Base-by-base conservation (phyloP, 2,888 invertebrate species). In the Marronus borbonicus region DNA sequence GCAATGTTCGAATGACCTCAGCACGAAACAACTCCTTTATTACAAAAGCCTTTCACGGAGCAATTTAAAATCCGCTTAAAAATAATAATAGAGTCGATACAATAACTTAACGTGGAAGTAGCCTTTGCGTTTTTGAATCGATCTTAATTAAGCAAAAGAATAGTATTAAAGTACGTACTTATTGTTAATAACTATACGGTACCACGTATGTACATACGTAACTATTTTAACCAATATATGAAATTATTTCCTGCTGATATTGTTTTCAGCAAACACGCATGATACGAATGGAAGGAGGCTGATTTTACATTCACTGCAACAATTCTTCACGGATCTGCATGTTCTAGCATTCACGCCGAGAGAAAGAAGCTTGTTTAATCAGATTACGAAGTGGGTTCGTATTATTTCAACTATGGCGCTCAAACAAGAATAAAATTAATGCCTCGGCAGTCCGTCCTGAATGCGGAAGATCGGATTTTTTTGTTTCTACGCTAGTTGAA, bases 341-440 rank as follows among this genome's bases (percentile, higher is more conserved):
- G 55, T 17, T 58, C 55, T 58, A 24, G 55, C 55, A 20, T 20
- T 58, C 17, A 58, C 10, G 55, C 55, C 55, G 55, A 58, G 55
- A 58, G 55, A 58, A 58, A 58, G 55, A 58, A 58, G 55, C 55
- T 58, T 20, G 55, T 66, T 66, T 66, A 66, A 66, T 66, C 65
- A 44, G 65, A 66, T 66, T 66, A 66, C 55, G 55, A 20, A 66
- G 39, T 44, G 17, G 65, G 65, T 44, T 66, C 36, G 39, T 65
- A 65, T 65, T 65, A 44, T 65, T 65, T 65, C 65, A 66, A 66
- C 44, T 36, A 66, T 44, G 36, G 65, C 39, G 36, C 39, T 66
- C 44, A 66, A 66, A 44, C 65, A 66, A 66, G 65, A 44, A 66
- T 66, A 66, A 66, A 66, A 66, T 66, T 66, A 66, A 66, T 66